Conservation (phyloP, 1,140 invertebrate genomes). For the Sycobia sp. region DNA sequence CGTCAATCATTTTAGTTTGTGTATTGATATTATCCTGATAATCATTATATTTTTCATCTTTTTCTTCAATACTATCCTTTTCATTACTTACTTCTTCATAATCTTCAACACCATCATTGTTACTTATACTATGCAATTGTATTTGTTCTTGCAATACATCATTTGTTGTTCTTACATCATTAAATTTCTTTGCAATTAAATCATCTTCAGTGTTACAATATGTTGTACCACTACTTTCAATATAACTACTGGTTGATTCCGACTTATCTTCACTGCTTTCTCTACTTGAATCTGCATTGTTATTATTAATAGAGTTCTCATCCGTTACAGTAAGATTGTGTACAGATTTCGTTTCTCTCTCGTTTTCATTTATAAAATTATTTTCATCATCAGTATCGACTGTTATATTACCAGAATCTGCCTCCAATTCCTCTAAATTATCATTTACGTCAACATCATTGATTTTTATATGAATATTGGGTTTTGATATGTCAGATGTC, state of each 20-base stretch:
- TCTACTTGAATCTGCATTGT: conserved; percentile 7
- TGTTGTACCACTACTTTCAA: conserved; percentile 29
- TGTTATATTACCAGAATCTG: conserved; percentile 26
- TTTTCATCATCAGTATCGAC: conserved; percentile 29
- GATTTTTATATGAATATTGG: conserved; percentile 18
- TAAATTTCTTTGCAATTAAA: background rate
- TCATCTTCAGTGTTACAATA: conserved; percentile 3
- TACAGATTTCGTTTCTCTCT: background rate
- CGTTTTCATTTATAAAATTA: background rate
- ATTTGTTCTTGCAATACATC: background rate
- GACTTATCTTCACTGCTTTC: conserved; percentile 39
- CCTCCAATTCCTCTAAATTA: conserved; percentile 13
- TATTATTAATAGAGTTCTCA: conserved; percentile 31
- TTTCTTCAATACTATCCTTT: background rate
- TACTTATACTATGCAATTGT: background rate
- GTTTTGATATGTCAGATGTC: background rate
- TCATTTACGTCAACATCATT: conserved; percentile 21
- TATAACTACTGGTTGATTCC: conserved; percentile 37
- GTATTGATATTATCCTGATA: conserved; percentile 1
- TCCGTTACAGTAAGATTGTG: background rate
- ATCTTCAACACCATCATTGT: background rate
- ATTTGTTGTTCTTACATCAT: conserved; percentile 10
- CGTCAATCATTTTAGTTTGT: conserved; percentile 10
- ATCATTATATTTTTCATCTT: conserved; percentile 5
- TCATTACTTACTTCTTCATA: background rate